Evolutionary conservation across 2,888 invertebrate species (phyloP).

Genomic region (Atethmia centrago): DNA sequence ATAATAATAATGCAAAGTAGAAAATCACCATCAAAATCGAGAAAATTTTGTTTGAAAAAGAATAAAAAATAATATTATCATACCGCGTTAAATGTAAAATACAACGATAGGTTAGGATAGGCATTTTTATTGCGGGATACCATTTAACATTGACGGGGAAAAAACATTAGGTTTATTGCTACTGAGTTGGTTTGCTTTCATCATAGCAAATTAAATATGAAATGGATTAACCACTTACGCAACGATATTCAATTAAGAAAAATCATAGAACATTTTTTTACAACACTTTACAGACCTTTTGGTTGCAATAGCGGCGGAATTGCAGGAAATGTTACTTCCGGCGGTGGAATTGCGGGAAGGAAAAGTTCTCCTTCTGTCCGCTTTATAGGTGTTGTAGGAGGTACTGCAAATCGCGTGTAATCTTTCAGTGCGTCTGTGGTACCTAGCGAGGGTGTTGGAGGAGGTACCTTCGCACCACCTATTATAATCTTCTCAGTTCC

Average conservation of each 20-base stretch:
- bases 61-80: not conserved
- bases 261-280: not conserved
- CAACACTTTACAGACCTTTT: conserved; percentile 47
- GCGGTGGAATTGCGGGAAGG: conserved; percentile 50
- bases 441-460: conserved; percentile 59
- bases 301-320: conserved; percentile 26
- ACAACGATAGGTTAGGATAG: not conserved
- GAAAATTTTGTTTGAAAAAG: not conserved
- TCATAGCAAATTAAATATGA: too few species aligned
- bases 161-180: too few species aligned
- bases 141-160: too few species aligned
- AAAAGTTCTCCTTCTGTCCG: conserved; percentile 59
- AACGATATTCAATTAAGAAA: not conserved
- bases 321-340: conserved; percentile 53
- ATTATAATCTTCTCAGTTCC: conserved; percentile 80
- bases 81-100: not conserved
- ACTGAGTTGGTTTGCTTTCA: too few species aligned
- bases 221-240: not conserved
- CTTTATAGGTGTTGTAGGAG: conserved; percentile 72
- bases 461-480: conserved; percentile 79
- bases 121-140: too few species aligned
- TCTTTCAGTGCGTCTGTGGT: conserved; percentile 68
- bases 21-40: not conserved
- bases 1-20: not conserved
- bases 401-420: conserved; percentile 81